Base-by-base conservation (phyloP, 1,140 invertebrate genomes). In the Scaptomyza pallida region DNA sequence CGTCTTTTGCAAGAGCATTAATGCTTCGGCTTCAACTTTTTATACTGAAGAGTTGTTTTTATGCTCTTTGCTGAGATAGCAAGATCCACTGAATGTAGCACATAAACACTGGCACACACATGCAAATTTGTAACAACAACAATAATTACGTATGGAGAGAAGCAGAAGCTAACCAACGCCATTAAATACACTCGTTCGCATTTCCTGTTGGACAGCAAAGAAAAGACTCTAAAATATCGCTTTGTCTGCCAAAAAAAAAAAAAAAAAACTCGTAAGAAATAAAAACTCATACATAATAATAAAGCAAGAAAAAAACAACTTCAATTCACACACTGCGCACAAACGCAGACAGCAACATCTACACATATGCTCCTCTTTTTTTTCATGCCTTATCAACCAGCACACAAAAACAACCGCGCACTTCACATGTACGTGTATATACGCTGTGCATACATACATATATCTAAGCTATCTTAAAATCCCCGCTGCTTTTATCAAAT, bases 121-220 rank as follows among this genome's bases (percentile, higher is more conserved):
- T 37, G 17, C 16, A 23, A 51, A 64, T 54, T 55, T 64, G 35
- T 52, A 63, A 59, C 63, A 51, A 45, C 40, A 75, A 60, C 54
- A 60, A 48, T 44, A 72, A 70, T 51, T 59, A 59, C 67, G 74
- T 72, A 86, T 77, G 57, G 45, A 26, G 23, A 52, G 30, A 60
- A 19, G 17, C 17, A 55, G 45, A 43, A 64, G 43, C 33, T 40
- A 59, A 44, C 64, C 64, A 60, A 68, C 56, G 61, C 76, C 67
- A 85, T 88, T 85, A 74, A 77, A 86, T 79, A 81, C 81, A 74
- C 74, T 88, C 70, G 81, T 74, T 85, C 81, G 82, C 81, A 85
- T 85, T 85, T 85, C 81, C 81, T 85, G 81, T 88, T 81, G 75
- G 56, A 57, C 69, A 54, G 70, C 51, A 61, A 75, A 68, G 59